Percentiles rank a stretch among this genome's conserved stretches.
These are phyloP conservation scores for Catamblyrhynchus diadema DNA, from an alignment of 2,797 vertebrate species.

Conservation along the genomic window DNA sequence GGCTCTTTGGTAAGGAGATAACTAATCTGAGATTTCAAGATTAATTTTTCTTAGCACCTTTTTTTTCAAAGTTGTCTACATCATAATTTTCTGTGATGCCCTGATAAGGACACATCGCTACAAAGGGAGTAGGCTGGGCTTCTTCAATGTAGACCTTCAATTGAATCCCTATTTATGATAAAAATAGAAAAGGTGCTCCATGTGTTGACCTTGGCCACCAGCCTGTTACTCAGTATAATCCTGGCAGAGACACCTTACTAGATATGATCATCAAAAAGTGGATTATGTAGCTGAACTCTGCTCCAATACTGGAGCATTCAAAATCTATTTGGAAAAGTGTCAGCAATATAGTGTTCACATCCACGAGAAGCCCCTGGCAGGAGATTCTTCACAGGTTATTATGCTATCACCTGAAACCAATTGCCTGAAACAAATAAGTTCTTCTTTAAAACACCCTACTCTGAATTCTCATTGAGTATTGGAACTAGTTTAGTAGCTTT, in stretches of 20 bases:
- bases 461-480: background rate
- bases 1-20: fast-evolving
- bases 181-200: background rate
- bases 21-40: background rate
- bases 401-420: conserved; percentile 17
- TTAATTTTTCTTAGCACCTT: background rate
- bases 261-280: conserved; percentile 46
- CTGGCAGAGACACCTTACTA: background rate
- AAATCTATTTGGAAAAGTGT: conserved; percentile 44
- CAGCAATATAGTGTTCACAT: background rate
- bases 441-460: background rate
- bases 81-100: background rate
- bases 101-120: background rate
- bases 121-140: background rate
- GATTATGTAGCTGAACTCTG: conserved; percentile 47
- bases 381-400: conserved; percentile 22
- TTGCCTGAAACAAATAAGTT: conserved; percentile 26
- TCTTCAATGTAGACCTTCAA: background rate
- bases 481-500: background rate
- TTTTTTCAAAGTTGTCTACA: background rate
- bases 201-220: background rate
- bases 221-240: conserved; percentile 3
- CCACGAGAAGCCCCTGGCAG: background rate
- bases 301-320: conserved; percentile 8
- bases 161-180: background rate